Base-by-base conservation (phyloP, 2,888 invertebrate genomes). In the Gortyna flavago region DNA sequence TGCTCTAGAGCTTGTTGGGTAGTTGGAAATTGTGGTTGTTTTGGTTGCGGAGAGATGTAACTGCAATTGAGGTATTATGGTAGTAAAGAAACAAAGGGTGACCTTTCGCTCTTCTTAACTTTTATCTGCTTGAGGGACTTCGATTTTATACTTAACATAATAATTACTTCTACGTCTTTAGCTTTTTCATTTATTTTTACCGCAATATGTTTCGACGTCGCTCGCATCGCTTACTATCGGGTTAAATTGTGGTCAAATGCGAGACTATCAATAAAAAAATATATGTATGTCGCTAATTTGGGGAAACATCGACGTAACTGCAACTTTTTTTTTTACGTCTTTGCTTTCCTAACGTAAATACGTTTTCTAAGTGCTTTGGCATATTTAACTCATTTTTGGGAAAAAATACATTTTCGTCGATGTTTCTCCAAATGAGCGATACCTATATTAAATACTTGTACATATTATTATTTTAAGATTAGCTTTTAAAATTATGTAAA, bases 1-100 rank as follows among this genome's bases (percentile, higher is more conserved):
- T 68, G 54, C 73, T 65, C 25, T 35, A n/a, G 57, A 48, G 59
- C 44, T 66, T 64, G 65, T 75, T 73, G 44, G 21, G 8, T 59
- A 59, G n/a, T 77, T 77, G 11, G 48, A 44, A 61, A 16, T 44
- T 44, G 18, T 62, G 57, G 38, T 32, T 29, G 44, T 32, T 57
- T 78, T 64, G n/a, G 18, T 64, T 38, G 48, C 18, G 16, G 44
- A 77, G 16, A 35, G 41, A 59, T 48, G 16, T 54, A 32, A 64
- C 51, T 54, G 16, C 29, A 29, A 29, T 44, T 65, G 35, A 18
- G 9, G 16, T 11, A 35, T 54, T 48, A 13, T 29, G 2, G 32
- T 21, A 38, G 16, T 38, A 18, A 66, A 21, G 6, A 41, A 66
- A n/a, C 65, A 32, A 61, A 1, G 5, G 32, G 32, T 59, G 18